Base-by-base conservation (phyloP, 1,140 invertebrate species). In the Holotrichia oblita region DNA sequence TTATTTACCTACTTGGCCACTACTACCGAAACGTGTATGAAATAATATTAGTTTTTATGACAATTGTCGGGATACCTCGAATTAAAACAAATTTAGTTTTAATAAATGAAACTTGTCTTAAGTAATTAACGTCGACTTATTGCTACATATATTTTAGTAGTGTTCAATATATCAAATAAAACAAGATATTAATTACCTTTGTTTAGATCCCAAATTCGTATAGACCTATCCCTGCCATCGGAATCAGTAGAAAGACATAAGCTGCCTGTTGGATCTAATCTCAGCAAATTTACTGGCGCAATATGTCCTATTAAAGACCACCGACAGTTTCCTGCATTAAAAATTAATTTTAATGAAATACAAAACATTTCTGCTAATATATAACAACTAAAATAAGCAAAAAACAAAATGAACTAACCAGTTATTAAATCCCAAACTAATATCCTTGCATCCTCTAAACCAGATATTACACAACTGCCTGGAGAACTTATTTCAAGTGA, bases 381-480 rank as follows among this genome's bases (percentile, higher is more conserved):
- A n/a, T n/a, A n/a, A n/a, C n/a, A n/a, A n/a, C n/a, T n/a, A 0
- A 42, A 42, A 12, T n/a, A n/a, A n/a, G n/a, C n/a, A n/a, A n/a
- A n/a, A n/a, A n/a, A n/a, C n/a, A n/a, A n/a, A n/a, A n/a, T 12
- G 4, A 48, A 6, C 61, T 87, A 87, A 89, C 95, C 95, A 64
- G 94, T 96, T n/a, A 94, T 92, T 0, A 97, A 88, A 87, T 96
- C 95, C 94, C 95, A 96, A 9, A 96, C 93, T 14, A 95, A 86
- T 64, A 97, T 92, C 81, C 92, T 90, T n/a, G 93, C 92, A 87
- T 96, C 94, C 83, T 94, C 94, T 12, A 96, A 87, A 0, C 93
- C 94, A 78, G 93, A 94, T 40, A 97, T 91, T n/a, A 96, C 94
- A 85, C 94, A 94, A 77, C 92, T 91, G 81, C 93, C 92, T 77